phyloP scores from a whole-genome alignment of 1,140 invertebrate species.

The Megathymus violae region DNA sequence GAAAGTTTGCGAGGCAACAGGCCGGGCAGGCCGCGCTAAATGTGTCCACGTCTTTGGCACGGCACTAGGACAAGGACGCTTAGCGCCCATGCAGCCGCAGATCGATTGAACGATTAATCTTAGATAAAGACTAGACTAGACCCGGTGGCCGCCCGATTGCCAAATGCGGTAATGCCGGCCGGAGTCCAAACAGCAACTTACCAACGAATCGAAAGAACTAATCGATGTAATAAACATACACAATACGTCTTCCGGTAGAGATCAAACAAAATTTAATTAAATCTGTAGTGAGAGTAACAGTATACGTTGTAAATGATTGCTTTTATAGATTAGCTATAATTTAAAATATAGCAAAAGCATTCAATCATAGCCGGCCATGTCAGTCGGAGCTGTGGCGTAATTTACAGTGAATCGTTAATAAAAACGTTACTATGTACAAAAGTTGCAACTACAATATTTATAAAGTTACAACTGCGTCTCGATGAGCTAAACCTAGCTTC shows the following conservation, averaged over 20 bases:
- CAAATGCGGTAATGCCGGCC: conserved; percentile 11
- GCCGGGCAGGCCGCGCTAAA: conserved; percentile 72
- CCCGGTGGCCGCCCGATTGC: conserved; percentile 9
- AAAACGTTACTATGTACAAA: background rate
- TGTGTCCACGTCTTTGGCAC: conserved; percentile 73
- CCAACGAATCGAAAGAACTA: background rate
- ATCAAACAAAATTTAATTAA: background rate
- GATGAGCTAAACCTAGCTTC: too few relatives aligned
- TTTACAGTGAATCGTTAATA: background rate
- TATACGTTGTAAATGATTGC: background rate
- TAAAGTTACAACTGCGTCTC: background rate
- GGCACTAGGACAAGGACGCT: conserved; percentile 78
- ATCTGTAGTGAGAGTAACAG: background rate
- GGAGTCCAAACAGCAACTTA: conserved; percentile 2
- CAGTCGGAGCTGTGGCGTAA: background rate
- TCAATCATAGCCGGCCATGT: background rate
- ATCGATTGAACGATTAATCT: conserved; percentile 82
- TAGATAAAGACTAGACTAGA: conserved; percentile 43
- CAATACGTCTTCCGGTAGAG: background rate
- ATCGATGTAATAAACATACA: background rate
- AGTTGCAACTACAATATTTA: background rate
- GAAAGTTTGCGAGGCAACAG: conserved; percentile 63
- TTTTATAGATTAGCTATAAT: background rate
- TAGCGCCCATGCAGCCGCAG: conserved; percentile 69
- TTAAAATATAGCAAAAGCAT: background rate